Evolutionary conservation across 1,140 invertebrate genomes (phyloP), one percentile per base, ranked within the genome.

Genomic region (Globodera ellingtonae): DNA sequence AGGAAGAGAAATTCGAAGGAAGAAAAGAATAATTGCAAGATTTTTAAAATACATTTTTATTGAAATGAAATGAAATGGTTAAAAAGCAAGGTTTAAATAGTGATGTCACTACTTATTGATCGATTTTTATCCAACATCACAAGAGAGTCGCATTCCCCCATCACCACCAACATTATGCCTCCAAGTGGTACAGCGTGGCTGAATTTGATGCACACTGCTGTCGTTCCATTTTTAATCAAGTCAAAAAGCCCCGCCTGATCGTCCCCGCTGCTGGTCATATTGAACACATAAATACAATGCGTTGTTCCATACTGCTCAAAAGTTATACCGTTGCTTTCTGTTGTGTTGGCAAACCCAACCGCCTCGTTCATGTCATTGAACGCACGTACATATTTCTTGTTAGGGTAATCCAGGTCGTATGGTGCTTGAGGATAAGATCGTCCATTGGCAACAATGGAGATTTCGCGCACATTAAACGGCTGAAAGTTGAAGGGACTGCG

Each of bases 401-500:
- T 81, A 15, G 79, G 79, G 44, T 46, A 80, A 44, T 80, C 79
- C 4, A 80, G 66, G 18, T 48, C 65, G 44, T 80, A 80, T 4
- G 74, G 79, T n/a, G 74, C 65, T 9, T 62, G 47, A 7, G 77
- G 77, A 48, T 73, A 73, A 9, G 21, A 15, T 3, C 44, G 46
- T 24, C 44, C 72, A 13, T 73, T 73, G 10, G 50, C 77, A 67
- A 18, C n/a, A n/a, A 79, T 48, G 13, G 46, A 48, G 6, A 79
- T 65, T 56, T 80, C 76, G 52, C 78, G n/a, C 24, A 80, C 21
- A 79, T 80, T 80, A 24, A 80, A 80, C 0, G 48, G 77, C 69
- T 80, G 13, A 59, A 80, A 80, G 18, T 78, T 80, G 46, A 79
- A 79, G 3, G 79, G 79, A 9, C 78, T 79, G 62, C 48, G 52